Base-by-base conservation (phyloP, 2,888 invertebrate genomes). In the Odontocerum albicorne region DNA sequence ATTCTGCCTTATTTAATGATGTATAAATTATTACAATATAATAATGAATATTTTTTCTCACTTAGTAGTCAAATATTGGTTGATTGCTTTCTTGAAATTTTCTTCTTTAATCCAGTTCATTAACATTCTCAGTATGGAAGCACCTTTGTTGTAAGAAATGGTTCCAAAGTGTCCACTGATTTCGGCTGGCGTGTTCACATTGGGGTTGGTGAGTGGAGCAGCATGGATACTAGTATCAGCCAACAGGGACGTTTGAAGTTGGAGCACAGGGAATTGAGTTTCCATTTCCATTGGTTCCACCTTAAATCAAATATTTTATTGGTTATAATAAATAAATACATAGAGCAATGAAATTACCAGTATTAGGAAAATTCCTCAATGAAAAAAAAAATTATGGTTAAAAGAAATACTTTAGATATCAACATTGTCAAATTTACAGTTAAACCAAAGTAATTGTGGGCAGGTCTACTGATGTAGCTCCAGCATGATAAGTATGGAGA, bases 111-210 rank as follows among this genome's bases (percentile, higher is more conserved):
- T 71, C 1, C 81, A 69, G 65, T 86, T 82, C 62, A 82, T 81
- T 44, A 87, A 73, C 88, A 88, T 88, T 60, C 87, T 80, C 49
- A 89, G 80, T 13, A 87, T 66, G 2, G 77, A 66, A n/a, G 76
- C 82, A 1, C 84, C 87, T 67, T 90, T 90, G 61, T 81, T 81
- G 65, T 90, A 90, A 0, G 83, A 79, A 53, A 89, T 80, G 1
- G 74, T 77, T 31, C 84, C 82, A 64, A 90, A 90, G 76, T 85
- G 83, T 1, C 69, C 71, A 4, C 74, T 72, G 3, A 87, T 80
- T 59, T 86, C 75, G 0, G 66, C 65, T 1, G 84, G 83, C 4
- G 80, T 82, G 6, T 76, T 76, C 0, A 85, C 80, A 2, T 73
- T 69, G 6, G 69, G 66, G 43, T 80, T 74, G 1, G 77, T 82